A percentile compares a stretch with the other conserved stretches of the same genome.
phyloP scores from a whole-genome alignment of 2,113 vertebrate genomes.

The Sinocyclocheilus maitianheensis region DNA sequence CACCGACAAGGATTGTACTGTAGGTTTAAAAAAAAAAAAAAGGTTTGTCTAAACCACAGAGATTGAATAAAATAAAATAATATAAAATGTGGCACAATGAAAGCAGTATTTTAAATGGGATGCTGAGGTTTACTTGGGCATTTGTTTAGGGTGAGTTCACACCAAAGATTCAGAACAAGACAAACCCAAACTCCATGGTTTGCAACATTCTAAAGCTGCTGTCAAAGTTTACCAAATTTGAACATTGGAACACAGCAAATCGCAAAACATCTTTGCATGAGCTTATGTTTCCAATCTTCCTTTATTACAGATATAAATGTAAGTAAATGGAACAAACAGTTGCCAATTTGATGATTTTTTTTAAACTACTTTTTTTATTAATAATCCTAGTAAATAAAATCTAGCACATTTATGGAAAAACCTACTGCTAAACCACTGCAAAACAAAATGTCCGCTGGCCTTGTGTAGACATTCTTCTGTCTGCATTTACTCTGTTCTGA shows the following conservation, averaged over 20 bases:
- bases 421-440: neutral
- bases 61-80: neutral
- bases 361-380: no score
- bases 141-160: neutral
- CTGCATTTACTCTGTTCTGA: neutral
- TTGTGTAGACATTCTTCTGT: neutral
- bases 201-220: neutral
- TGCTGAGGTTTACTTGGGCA: neutral
- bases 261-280: neutral
- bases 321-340: neutral
- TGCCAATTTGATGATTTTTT: neutral
- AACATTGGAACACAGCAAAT: neutral
- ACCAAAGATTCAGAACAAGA: neutral
- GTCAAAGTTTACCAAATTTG: neutral
- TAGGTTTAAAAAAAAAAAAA: neutral
- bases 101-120: neutral
- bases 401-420: neutral
- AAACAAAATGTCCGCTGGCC: neutral
- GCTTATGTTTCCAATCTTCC: neutral
- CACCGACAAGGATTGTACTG: neutral
- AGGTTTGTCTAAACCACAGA: neutral
- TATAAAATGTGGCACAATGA: neutral
- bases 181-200: neutral
- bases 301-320: neutral
- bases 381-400: neutral